Evolutionary conservation across 1,140 invertebrate genomes (phyloP).

Genomic region (Leptinotarsa undecemlineata): DNA sequence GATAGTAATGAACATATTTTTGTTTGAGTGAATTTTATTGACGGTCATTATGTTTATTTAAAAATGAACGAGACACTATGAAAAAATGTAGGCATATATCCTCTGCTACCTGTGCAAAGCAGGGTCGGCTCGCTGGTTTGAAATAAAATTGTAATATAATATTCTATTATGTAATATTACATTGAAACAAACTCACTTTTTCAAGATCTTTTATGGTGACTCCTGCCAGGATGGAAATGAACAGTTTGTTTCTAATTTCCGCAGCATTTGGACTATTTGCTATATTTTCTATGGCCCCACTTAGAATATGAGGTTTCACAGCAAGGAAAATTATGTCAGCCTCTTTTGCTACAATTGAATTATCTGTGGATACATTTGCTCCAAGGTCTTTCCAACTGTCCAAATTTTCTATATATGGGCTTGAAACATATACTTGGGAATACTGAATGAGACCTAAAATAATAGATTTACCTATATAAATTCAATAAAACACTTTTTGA

Average conservation of each 20-base stretch:
- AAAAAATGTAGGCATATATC: no score
- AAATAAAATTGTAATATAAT: no score
- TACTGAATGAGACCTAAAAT: slow-evolving; percentile 61
- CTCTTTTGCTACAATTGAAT: slow-evolving; percentile 65
- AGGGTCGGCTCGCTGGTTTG: no score
- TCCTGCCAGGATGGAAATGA: slow-evolving; percentile 81
- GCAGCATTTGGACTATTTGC: slow-evolving; percentile 39
- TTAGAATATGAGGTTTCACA: slow-evolving; percentile 82
- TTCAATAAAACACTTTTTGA: no score
- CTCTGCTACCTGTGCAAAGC: no score
- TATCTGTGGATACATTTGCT: slow-evolving; percentile 65
- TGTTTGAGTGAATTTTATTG: no score
- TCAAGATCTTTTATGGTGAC: slow-evolving; percentile 70
- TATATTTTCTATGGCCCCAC: slow-evolving; percentile 61
- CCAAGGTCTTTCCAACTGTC: slow-evolving; percentile 67
- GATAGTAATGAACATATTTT: no score
- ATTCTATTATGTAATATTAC: no score
- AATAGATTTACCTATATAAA: no score
- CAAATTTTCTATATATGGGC: slow-evolving; percentile 68
- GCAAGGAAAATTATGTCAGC: slow-evolving; percentile 81
- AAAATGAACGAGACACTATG: no score
- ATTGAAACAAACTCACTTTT: slow-evolving; percentile 58
- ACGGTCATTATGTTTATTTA: no score
- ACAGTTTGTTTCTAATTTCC: slow-evolving; percentile 61
- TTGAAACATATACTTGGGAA: slow-evolving; percentile 69